phyloP scores from a whole-genome alignment of 2,113 vertebrate genomes.

The Mesembrinibis cayennensis region DNA sequence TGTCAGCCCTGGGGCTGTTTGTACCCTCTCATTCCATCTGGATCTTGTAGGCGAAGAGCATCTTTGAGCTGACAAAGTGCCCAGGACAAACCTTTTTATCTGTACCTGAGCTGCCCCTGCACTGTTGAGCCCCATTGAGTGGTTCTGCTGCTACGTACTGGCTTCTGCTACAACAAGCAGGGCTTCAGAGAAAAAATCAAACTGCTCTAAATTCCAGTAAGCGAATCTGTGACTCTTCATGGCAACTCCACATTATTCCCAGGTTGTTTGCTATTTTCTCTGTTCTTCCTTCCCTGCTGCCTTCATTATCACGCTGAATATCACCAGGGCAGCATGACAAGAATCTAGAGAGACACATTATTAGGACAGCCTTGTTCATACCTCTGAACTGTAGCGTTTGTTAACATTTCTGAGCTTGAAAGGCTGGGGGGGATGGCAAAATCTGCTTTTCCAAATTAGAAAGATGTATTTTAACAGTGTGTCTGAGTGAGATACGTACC shows the following conservation, averaged over 20 bases:
- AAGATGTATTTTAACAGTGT: not conserved
- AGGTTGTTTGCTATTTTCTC: constrained; percentile 60
- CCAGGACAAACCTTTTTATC: not conserved
- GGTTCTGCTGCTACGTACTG: not conserved
- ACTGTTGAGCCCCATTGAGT: not conserved
- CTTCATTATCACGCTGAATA: constrained; percentile 54
- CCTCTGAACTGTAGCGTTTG: constrained; percentile 19
- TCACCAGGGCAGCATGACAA: constrained; percentile 56
- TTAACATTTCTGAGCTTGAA: constrained; percentile 36
- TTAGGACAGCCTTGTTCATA: constrained; percentile 51
- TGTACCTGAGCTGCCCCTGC: not conserved
- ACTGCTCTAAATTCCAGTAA: constrained; percentile 56
- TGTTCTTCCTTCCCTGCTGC: constrained; percentile 48
- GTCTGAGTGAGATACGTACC: not conserved
- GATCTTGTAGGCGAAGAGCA: not conserved
- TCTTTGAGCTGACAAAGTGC: not conserved
- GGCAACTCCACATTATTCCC: constrained; percentile 63
- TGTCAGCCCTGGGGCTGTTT: constrained; percentile 8
- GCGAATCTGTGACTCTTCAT: constrained; percentile 66
- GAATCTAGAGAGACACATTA: constrained; percentile 68
- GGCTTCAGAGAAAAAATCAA: constrained; percentile 28
- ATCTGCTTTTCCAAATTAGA: constrained; percentile 1
- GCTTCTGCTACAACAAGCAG: constrained; percentile 9
- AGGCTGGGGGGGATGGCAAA: not conserved
- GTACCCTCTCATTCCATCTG: not conserved